A percentile compares a stretch with the other conserved stretches of the same genome.
These are phyloP conservation scores for Macaria notata DNA, from an alignment of 2,888 invertebrate species.

Conservation along the genomic window DNA sequence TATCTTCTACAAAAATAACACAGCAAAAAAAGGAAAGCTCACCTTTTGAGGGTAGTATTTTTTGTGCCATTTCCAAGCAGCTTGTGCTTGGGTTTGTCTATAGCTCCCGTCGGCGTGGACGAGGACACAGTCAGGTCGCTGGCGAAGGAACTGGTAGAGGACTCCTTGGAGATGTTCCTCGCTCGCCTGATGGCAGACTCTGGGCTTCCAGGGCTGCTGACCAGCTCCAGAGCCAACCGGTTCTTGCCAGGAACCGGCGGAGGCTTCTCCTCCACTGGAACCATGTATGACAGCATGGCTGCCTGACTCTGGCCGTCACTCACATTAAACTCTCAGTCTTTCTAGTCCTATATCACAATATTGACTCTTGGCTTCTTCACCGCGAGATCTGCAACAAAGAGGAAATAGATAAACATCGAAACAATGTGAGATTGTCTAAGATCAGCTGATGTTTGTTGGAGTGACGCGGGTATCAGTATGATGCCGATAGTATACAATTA, in stretches of 20 bases:
- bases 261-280: slow-evolving; percentile 89
- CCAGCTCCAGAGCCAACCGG: slow-evolving; percentile 76
- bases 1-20: too few species aligned
- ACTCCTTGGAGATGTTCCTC: slow-evolving; percentile 83
- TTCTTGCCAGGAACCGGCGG: slow-evolving; percentile 83
- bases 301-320: slow-evolving; percentile 34
- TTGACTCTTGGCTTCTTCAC: slow-evolving; percentile 31
- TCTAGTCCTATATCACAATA: slow-evolving; percentile 31
- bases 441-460: too few species aligned
- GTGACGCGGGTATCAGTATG: too few species aligned
- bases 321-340: slow-evolving; percentile 32
- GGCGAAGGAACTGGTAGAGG: slow-evolving; percentile 87
- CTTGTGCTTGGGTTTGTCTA: slow-evolving; percentile 86
- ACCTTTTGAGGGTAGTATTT: slow-evolving; percentile 88
- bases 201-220: slow-evolving; percentile 64
- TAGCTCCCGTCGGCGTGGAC: slow-evolving; percentile 83
- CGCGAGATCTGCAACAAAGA: slow-evolving; percentile 57
- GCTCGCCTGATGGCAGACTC: slow-evolving; percentile 57
- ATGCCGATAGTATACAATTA: too few species aligned
- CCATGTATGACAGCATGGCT: slow-evolving; percentile 90
- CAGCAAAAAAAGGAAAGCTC: slow-evolving; percentile 38
- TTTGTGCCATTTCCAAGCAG: slow-evolving; percentile 86
- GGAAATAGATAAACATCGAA: too few species aligned
- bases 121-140: slow-evolving; percentile 85
- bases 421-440: too few species aligned